These are phyloP conservation scores for Brachyptera putata DNA, from an alignment of 2,888 invertebrate species.

Conservation along the genomic window DNA sequence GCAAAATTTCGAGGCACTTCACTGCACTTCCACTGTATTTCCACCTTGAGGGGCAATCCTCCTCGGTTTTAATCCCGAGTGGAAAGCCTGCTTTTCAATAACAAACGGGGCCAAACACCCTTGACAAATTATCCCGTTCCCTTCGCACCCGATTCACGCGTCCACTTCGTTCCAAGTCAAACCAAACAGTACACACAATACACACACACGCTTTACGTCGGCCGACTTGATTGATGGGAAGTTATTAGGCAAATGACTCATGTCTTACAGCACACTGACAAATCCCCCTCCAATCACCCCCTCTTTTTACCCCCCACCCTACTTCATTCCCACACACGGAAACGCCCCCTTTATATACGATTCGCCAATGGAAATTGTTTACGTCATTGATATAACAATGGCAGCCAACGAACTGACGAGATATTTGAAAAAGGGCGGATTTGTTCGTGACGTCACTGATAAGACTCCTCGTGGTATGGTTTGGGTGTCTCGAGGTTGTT, in stretches of 20 bases:
- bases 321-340: not conserved
- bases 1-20: too few relatives aligned
- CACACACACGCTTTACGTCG: too few relatives aligned
- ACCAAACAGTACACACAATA: too few relatives aligned
- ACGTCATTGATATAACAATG: slow-evolving; percentile 29
- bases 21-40: too few relatives aligned
- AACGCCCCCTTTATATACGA: not conserved
- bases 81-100: not conserved
- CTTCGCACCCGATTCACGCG: slow-evolving; percentile 3
- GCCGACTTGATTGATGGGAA: slow-evolving; percentile 27
- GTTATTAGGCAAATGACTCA: slow-evolving; percentile 13
- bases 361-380: not conserved
- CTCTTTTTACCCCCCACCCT: not conserved
- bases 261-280: slow-evolving; percentile 8
- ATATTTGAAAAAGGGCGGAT: slow-evolving; percentile 9
- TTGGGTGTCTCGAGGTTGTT: not conserved
- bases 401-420: slow-evolving; percentile 28
- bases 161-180: too few relatives aligned
- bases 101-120: not conserved
- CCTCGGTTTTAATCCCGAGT: not conserved
- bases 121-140: not conserved
- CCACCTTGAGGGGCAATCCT: not conserved
- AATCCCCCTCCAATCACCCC: slow-evolving; percentile 5
- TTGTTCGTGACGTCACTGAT: not conserved
- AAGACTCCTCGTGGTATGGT: not conserved